Conservation (phyloP, 1,140 invertebrate genomes). For the Euura saliciscinereae region DNA sequence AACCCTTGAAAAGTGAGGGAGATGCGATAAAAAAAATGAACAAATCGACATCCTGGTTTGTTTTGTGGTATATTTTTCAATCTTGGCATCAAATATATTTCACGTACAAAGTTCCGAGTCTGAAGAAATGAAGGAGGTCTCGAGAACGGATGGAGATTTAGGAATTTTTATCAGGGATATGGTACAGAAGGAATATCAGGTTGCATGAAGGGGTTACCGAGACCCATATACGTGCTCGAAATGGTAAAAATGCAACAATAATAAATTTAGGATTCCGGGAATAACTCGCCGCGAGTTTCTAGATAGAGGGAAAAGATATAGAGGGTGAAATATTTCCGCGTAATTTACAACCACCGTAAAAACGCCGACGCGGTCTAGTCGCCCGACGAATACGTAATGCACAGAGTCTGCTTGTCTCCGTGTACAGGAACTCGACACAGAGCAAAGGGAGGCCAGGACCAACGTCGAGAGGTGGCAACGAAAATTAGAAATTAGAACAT, state of each 20-base stretch:
- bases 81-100: too few relatives aligned
- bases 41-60: too few relatives aligned
- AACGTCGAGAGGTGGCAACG: too few relatives aligned
- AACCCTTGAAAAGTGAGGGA: too few relatives aligned
- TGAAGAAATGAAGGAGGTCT: too few relatives aligned
- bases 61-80: too few relatives aligned
- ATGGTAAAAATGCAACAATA: conserved; percentile 39
- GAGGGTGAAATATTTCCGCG: conserved; percentile 40
- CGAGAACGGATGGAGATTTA: not conserved
- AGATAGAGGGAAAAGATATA: conserved; percentile 17
- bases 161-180: not conserved
- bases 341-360: conserved; percentile 43
- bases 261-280: conserved; percentile 38
- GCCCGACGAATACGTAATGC: conserved; percentile 40
- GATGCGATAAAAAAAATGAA: too few relatives aligned
- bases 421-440: too few relatives aligned
- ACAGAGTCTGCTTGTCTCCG: not conserved
- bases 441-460: too few relatives aligned
- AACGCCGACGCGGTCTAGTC: conserved; percentile 23
- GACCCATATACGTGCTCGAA: conserved; percentile 42
- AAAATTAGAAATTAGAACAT: too few relatives aligned
- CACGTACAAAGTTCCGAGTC: too few relatives aligned
- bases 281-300: not conserved
- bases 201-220: not conserved
- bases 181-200: not conserved